Evolutionary conservation across 1,140 invertebrate genomes (phyloP), one percentile per base, ranked within the genome.

Genomic region (Stegodyphus dumicola): DNA sequence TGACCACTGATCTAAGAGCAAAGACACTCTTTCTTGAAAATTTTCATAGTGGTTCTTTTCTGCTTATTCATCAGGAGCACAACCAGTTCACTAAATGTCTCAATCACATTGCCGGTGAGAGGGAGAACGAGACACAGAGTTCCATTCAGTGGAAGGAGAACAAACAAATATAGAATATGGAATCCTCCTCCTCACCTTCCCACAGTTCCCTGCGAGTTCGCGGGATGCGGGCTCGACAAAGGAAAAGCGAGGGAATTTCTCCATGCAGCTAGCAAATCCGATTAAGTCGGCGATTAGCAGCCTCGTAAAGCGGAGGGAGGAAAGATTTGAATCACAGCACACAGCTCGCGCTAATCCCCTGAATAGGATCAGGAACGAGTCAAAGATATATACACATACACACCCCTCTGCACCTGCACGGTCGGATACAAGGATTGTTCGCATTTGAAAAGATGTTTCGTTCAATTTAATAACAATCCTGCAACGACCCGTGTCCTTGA

Each of bases 281-380:
- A 81, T 81, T 81, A 81, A 73, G 67, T 11, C 69, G 33, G 10
- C n/a, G 78, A 81, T 81, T 81, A 81, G 78, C 69, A 52, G 53
- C 52, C 33, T 60, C 69, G 78, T 33, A 33, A 69, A 69, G 78
- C n/a, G 49, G 33, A 17, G n/a, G 65, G 2, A 2, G 6, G 65
- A n/a, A 67, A 17, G 7, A 15, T 13, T 18, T 13, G 9, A 51
- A 9, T 13, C n/a, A 51, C 51, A 51, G 52, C 56, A 13, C n/a
- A n/a, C 5, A 18, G 18, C 18, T 54, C 65, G 53, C 70, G 77
- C 65, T 81, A 81, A 81, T 81, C 69, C 78, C 78, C 48, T 60
- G 53, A 81, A 81, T 81, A 54, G 78, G 48, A 81, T 81, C 18
- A 49, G 56, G 15, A 13, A 70, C 65, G 77, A 81, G 78, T 81